A percentile compares a stretch with the other conserved stretches of the same genome.
phyloP scores from a whole-genome alignment of 2,113 vertebrate genomes.

The Harpagus bidentatus region DNA sequence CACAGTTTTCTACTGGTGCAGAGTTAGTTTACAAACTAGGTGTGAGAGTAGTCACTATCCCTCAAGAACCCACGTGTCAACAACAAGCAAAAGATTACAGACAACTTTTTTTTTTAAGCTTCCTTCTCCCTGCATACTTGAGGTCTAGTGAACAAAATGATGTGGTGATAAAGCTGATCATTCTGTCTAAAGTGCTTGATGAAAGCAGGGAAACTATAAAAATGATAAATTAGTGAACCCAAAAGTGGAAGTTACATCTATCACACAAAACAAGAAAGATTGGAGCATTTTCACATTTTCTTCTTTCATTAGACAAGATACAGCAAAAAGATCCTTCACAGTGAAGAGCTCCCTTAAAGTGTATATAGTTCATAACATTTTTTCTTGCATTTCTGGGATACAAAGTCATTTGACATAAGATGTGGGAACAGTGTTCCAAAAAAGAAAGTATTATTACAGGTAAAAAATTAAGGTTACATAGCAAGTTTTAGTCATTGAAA shows the following conservation, averaged over 20 bases:
- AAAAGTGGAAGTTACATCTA: not conserved
- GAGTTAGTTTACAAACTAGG: not conserved
- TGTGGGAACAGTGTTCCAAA: not conserved
- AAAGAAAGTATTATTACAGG: not conserved
- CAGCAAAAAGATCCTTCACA: not conserved
- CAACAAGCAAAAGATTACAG: not conserved
- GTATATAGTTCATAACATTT: not conserved
- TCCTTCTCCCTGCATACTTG: not conserved
- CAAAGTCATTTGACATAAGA: not conserved
- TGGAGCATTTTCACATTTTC: not conserved
- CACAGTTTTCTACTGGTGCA: not conserved
- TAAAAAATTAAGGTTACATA: not conserved
- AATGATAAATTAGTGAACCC: not conserved
- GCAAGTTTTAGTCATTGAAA: not conserved
- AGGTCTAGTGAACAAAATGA: not conserved
- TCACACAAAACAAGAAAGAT: not conserved
- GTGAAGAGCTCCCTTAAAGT: not conserved
- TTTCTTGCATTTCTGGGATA: not conserved
- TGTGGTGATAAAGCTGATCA: not conserved
- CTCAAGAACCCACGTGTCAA: not conserved
- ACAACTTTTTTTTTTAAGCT: not conserved
- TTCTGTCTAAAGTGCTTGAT: slow-evolving; percentile 40
- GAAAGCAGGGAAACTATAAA: not conserved
- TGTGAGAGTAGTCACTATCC: not conserved
- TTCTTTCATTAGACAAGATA: not conserved